A percentile compares a stretch with the other conserved stretches of the same genome.
These are phyloP conservation scores for Etheostoma cragini DNA, from an alignment of 2,113 vertebrate genomes.

Conservation along the genomic window DNA sequence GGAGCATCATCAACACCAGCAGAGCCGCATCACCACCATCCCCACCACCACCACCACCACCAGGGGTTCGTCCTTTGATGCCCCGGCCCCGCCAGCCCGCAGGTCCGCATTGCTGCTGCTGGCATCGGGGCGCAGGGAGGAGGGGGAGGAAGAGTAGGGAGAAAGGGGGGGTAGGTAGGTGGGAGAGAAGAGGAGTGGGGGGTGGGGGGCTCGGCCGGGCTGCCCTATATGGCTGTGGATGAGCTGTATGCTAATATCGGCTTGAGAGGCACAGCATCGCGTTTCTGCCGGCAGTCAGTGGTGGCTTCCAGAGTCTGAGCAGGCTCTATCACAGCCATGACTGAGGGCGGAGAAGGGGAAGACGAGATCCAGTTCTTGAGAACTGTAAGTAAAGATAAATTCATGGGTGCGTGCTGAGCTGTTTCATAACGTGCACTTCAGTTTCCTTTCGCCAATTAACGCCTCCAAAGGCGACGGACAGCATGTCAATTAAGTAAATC, in stretches of 20 bases:
- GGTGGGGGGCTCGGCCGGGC: conserved; percentile 84
- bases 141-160: conserved; percentile 26
- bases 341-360: conserved; percentile 96
- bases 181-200: conserved; percentile 71
- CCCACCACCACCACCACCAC: not conserved
- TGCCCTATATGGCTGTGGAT: conserved; percentile 97
- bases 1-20: not conserved
- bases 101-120: conserved; percentile 64
- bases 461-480: not conserved
- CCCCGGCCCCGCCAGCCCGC: conserved; percentile 19
- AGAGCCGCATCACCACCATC: not conserved
- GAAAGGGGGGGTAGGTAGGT: conserved; percentile 30
- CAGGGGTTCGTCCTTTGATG: conserved; percentile 20
- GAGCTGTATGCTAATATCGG: conserved; percentile 92
- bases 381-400: conserved; percentile 91
- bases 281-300: conserved; percentile 85
- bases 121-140: conserved; percentile 32
- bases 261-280: conserved; percentile 85
- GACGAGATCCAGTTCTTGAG: conserved; percentile 99
- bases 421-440: not conserved
- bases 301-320: conserved; percentile 89
- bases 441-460: conserved; percentile 34
- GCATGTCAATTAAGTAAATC: conserved; percentile 25
- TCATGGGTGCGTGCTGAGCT: conserved; percentile 8
- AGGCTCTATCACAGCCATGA: conserved; percentile 94